Percentiles rank a stretch among this genome's conserved stretches.
phyloP scores from a whole-genome alignment of 2,888 invertebrate species.

The Dynastes grantii region DNA sequence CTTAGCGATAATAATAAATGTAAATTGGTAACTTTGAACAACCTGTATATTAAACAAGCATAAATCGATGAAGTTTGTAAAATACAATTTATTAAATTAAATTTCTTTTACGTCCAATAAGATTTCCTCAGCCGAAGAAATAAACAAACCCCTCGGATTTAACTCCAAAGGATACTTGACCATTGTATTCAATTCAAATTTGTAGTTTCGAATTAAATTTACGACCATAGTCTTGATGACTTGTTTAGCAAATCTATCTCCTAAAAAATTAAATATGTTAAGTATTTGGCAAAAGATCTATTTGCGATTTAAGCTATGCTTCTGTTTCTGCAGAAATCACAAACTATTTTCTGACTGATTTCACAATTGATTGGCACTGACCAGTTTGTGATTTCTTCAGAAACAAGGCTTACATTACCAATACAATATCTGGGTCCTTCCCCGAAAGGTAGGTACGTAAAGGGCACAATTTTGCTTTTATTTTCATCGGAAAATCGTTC shows the following conservation, averaged over 20 bases:
- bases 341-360: too few species aligned
- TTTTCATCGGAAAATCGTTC: slow-evolving; percentile 65
- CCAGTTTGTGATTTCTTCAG: too few species aligned
- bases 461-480: slow-evolving; percentile 51
- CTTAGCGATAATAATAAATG: too few species aligned
- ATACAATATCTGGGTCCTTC: slow-evolving; percentile 55
- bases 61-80: too few species aligned
- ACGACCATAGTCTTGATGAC: neutral
- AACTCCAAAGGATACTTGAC: neutral
- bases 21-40: too few species aligned
- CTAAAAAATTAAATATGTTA: neutral
- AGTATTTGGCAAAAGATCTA: too few species aligned
- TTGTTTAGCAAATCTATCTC: neutral
- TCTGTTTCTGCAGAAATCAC: too few species aligned
- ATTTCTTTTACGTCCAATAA: neutral
- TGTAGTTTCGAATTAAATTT: neutral
- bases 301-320: neutral
- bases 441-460: slow-evolving; percentile 57
- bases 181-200: neutral
- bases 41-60: too few species aligned
- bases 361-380: too few species aligned
- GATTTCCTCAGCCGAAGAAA: neutral
- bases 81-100: neutral
- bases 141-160: neutral
- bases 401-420: slow-evolving; percentile 46